These are phyloP conservation scores for Apamea crenata DNA, from an alignment of 2,888 invertebrate species.

Conservation along the genomic window DNA sequence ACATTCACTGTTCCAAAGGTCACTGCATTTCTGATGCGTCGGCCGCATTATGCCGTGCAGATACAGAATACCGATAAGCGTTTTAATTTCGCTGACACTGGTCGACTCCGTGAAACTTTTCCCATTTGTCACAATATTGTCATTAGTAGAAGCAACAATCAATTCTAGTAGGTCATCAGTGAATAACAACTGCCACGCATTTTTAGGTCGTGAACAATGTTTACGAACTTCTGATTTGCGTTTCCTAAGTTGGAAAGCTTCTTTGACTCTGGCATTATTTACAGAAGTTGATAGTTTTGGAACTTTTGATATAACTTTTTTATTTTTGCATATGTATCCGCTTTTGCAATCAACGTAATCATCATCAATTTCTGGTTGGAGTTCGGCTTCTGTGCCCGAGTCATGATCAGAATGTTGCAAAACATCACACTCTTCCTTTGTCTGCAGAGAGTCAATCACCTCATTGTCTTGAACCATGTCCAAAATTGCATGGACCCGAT, in stretches of 20 bases:
- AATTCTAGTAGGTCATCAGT: conserved; percentile 84
- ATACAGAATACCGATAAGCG: conserved; percentile 85
- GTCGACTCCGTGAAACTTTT: conserved; percentile 70
- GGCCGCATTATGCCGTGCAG: conserved; percentile 85
- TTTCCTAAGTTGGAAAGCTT: conserved; percentile 74
- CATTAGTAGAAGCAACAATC: conserved; percentile 85
- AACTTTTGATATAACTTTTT: conserved; percentile 75
- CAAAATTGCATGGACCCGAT: conserved; percentile 87
- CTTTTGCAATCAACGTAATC: conserved; percentile 76
- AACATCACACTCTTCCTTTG: conserved; percentile 83
- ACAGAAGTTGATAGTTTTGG: conserved; percentile 72
- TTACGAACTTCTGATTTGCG: conserved; percentile 69
- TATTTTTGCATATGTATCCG: conserved; percentile 82
- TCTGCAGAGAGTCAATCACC: conserved; percentile 85
- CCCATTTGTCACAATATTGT: conserved; percentile 76
- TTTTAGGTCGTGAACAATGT: conserved; percentile 77
- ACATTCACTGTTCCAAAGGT: conserved; percentile 83
- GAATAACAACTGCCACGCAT: conserved; percentile 85
- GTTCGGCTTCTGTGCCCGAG: conserved; percentile 84
- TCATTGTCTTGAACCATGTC: conserved; percentile 86
- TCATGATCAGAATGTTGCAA: conserved; percentile 85
- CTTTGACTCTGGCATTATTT: conserved; percentile 72
- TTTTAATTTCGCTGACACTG: conserved; percentile 81
- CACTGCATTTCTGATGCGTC: conserved; percentile 80
- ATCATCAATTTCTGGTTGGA: conserved; percentile 77